A percentile compares a stretch with the other conserved stretches of the same genome.
Conservation (phyloP, 2,113 vertebrate genomes). For the Phycodurus eques region DNA sequence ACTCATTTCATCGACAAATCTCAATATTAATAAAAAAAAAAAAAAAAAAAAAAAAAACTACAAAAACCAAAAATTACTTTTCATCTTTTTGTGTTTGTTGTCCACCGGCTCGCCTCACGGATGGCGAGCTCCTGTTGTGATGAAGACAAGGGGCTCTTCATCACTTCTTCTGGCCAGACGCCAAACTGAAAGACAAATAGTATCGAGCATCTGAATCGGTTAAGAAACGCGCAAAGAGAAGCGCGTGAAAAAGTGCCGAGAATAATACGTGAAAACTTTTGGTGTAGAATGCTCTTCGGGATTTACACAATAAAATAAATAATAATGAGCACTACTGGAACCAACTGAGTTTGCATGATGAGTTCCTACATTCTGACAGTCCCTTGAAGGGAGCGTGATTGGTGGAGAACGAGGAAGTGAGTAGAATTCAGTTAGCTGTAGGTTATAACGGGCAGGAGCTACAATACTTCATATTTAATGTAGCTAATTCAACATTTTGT, state of each 20-base stretch:
- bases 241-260: no score
- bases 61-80: background rate
- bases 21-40: background rate
- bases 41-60: background rate
- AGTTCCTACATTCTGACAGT: background rate
- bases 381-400: background rate
- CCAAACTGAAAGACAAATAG: constrained; percentile 39
- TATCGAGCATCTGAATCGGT: no score
- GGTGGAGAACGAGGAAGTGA: background rate
- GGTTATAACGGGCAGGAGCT: no score
- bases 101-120: background rate
- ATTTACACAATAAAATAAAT: background rate
- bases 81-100: background rate
- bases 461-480: background rate
- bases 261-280: background rate
- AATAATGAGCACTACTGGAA: background rate
- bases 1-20: background rate
- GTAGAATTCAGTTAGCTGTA: background rate
- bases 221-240: background rate
- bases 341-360: background rate
- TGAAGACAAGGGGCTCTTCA: constrained; percentile 15
- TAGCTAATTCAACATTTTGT: no score
- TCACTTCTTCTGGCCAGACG: constrained; percentile 27
- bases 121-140: background rate
- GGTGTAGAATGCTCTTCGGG: background rate